Conservation (phyloP, 2,113 vertebrate species). For the Nymphicus hollandicus region DNA sequence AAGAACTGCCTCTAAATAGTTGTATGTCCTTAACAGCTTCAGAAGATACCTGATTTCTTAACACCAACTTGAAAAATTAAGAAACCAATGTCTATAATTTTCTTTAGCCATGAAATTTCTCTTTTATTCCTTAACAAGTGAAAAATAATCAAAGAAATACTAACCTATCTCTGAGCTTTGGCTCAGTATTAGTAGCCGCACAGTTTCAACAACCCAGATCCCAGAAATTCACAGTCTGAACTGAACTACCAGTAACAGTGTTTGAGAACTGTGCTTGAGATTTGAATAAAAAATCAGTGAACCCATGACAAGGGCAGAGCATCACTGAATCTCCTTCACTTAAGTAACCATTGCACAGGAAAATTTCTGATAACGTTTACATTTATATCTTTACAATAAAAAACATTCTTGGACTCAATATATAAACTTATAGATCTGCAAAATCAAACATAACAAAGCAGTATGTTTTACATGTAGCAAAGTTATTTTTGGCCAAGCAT, state of each 20-base stretch:
- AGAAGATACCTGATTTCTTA: background rate
- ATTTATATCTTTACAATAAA: background rate
- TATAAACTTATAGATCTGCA: background rate
- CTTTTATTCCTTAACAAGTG: background rate
- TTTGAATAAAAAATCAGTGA: background rate
- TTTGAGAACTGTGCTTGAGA: background rate
- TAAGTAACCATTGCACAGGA: background rate
- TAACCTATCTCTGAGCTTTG: background rate
- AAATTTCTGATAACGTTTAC: background rate
- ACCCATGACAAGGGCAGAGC: fast-evolving
- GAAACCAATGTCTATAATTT: background rate
- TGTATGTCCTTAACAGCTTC: background rate
- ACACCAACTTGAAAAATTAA: background rate
- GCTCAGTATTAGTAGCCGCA: background rate
- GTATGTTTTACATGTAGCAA: background rate
- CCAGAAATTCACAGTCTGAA: background rate
- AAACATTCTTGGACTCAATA: background rate
- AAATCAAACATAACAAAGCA: background rate
- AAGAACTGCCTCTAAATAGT: background rate
- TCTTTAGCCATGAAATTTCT: background rate
- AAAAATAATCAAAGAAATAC: background rate
- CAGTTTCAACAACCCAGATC: background rate
- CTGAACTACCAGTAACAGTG: background rate
- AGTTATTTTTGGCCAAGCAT: background rate
- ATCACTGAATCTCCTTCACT: background rate